phyloP scores from a whole-genome alignment of 2,113 vertebrate species.

The Salvator merianae region DNA sequence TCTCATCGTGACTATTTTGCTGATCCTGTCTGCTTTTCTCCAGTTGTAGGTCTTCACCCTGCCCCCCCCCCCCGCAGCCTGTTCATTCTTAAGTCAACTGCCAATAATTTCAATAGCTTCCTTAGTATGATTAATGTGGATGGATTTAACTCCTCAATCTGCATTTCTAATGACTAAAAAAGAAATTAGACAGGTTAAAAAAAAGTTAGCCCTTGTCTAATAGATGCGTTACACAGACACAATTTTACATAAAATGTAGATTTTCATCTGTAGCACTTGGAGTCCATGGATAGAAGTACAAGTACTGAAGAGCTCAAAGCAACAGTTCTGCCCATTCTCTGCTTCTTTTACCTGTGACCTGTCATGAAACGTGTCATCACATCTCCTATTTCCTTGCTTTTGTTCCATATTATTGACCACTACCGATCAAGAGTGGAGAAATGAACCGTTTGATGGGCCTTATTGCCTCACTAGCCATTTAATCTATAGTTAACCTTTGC shows the following conservation, averaged over 20 bases:
- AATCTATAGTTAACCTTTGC: no score
- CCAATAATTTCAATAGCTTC: constrained; percentile 32
- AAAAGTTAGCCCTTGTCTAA: neutral
- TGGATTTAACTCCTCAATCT: constrained; percentile 59
- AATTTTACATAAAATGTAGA: neutral
- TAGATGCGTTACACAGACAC: neutral
- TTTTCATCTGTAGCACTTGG: neutral
- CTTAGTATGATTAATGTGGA: constrained; percentile 24
- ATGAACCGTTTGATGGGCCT: no score
- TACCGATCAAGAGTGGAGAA: neutral
- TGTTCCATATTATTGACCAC: neutral
- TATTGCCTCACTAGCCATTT: neutral
- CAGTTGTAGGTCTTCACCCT: constrained; percentile 36
- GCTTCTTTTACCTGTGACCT: neutral
- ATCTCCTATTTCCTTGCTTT: neutral
- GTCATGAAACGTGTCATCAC: neutral
- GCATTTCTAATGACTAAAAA: constrained; percentile 45
- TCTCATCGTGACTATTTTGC: constrained; percentile 17
- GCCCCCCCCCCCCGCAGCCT: neutral
- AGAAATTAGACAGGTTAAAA: neutral
- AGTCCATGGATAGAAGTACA: neutral
- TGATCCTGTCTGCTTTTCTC: constrained; percentile 17
- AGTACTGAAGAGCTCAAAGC: neutral
- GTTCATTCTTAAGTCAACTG: no score
- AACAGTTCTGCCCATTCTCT: neutral